Evolutionary conservation across 1,140 invertebrate species (phyloP), one percentile per base, ranked within the genome.

Genomic region (Drosophila ambigua): DNA sequence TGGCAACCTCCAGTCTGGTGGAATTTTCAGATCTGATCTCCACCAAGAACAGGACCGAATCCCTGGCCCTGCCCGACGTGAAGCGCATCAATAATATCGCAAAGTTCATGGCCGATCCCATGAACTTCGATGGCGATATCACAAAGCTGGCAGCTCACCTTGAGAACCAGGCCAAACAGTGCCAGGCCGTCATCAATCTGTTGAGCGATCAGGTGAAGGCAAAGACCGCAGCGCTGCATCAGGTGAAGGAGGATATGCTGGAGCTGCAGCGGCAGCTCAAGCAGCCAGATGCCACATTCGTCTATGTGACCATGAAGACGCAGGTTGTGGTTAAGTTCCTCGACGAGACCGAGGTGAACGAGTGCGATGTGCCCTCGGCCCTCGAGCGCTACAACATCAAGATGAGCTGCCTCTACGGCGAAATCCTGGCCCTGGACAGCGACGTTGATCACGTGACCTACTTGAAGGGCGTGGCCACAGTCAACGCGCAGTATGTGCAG

Each of bases 221-320:
- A 5, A 73, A 79, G 15, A 57, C 45, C 7, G n/a, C 24, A 2
- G 20, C 64, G 5, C 26, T 79, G 46, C 43, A n/a, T 5, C 43
- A 77, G 39, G 35, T 79, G 0, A 79, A 77, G 52, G 45, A 52
- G 24, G 69, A 77, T n/a, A 63, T 79, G 64, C 43, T 77, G 24
- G 64, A 73, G 1, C 28, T 79, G n/a, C 59, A 65, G 35, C 44
- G 49, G 8, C 52, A 77, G 8, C 46, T 79, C 0, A 46, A 61
- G 8, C 23, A n/a, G 4, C 45, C 59, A 2, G 49, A 52, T 28
- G 46, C 46, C 35, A 44, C 24, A n/a, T 23, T 35, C 9, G 7
- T n/a, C 1, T 68, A 20, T 8, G 26, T 28, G 24, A 26, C 0
- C 6, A 57, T 15, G 31, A 52, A 50, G 1, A 8, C 26, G 8